Base-by-base conservation (phyloP, 2,888 invertebrate genomes). In the Drosophila peninsularis region DNA sequence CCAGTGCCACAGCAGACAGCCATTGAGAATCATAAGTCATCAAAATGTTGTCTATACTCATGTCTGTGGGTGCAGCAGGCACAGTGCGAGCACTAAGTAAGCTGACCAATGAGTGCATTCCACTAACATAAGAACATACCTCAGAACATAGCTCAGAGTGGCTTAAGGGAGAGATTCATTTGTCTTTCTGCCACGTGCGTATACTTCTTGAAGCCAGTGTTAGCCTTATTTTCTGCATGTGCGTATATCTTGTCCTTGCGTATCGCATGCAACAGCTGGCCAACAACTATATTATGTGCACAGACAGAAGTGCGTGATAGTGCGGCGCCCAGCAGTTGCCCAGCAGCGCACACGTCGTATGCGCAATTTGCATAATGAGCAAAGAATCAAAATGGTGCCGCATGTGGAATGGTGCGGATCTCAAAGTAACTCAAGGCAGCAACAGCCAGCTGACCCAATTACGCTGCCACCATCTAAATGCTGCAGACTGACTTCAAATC, bases 281-380 rank as follows among this genome's bases (percentile, higher is more conserved):
- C 66, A 73, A 65, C 66, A 73, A 65, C 68, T 67, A 69, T 54
- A 69, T 72, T 63, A 69, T 67, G 63, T 71, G 11, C 24, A 53
- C 37, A 65, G 42, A 45, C 39, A 65, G 45, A 47, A 36, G 57
- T 71, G 56, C 42, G 36, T 30, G 30, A 62, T 72, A 72, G 66
- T 85, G 62, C 45, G 49, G 49, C 50, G 39, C 36, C 53, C 62
- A 62, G 75, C 65, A 73, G 68, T 62, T 60, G 62, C 50, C 54
- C 49, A 62, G 52, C 71, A 66, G 52, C 62, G 62, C 62, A 70
- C 76, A 71, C 73, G 83, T 88, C 83, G 71, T 71, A 69, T 83
- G 58, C 62, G 74, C 74, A 83, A 83, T 88, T 83, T 86, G 87
- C 87, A 83, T 83, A 88, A 83, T 88, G 87, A 80, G 77, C 57